These are phyloP conservation scores for Clytia hemisphaerica DNA, from an alignment of 30 jellyfish, hydroid and myxozoan species.

Conservation along the genomic window DNA sequence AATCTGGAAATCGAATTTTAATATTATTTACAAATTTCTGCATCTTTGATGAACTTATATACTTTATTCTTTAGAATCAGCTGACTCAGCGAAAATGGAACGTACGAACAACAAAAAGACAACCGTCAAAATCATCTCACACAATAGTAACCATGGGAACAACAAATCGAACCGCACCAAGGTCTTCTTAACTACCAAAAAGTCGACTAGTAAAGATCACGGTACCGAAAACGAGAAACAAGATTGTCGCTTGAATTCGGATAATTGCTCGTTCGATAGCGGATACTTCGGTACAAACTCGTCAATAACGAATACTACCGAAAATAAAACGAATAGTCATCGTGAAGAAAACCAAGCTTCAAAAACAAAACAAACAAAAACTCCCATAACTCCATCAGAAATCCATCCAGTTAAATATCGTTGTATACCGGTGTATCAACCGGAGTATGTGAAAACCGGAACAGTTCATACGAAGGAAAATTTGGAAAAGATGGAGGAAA, in stretches of 20 bases:
- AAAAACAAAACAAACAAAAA: background rate
- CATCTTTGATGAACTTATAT: no score
- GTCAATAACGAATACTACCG: background rate
- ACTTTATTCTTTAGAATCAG: no score
- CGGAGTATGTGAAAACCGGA: background rate
- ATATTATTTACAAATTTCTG: no score
- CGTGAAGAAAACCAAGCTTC: conserved; percentile 1
- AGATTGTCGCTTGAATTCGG: background rate
- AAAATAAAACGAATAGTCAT: background rate
- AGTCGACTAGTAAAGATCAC: background rate
- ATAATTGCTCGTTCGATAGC: conserved; percentile 14
- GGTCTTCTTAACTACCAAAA: no score
- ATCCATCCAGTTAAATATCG: conserved; percentile 2
- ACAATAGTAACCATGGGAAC: no score
- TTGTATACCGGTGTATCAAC: conserved; percentile 9
- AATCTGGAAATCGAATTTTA: no score
- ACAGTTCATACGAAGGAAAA: background rate
- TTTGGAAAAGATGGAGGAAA: background rate
- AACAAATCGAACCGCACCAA: no score
- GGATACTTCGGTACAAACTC: conserved; percentile 27
- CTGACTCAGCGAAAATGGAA: no score
- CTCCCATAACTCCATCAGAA: background rate
- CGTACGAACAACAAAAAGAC: no score
- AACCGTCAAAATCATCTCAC: background rate
- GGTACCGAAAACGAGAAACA: background rate